Base-by-base conservation (phyloP, 2,113 vertebrate genomes). In the Acrocephalus kingi region DNA sequence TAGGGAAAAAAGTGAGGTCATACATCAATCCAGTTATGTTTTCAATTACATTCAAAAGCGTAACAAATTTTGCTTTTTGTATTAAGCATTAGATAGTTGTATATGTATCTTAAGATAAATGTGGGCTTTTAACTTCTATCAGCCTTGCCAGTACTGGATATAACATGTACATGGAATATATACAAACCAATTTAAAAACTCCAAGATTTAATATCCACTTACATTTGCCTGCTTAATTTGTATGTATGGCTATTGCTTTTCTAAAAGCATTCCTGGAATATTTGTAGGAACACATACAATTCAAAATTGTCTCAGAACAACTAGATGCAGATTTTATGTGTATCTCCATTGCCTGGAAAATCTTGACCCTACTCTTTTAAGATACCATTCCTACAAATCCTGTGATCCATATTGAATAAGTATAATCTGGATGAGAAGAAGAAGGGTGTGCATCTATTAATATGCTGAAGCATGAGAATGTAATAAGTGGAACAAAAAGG, bases 181-280 rank as follows among this genome's bases (percentile, higher is more conserved):
- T 30, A 66, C 18, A 66, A 78, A 88, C 62, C n/a, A 62, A 64
- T 85, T 85, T 15, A 10, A 77, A 90, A 83, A 2, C n/a, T 27
- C 51, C 45, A 75, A 68, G 86, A 92, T 88, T 94, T 84, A 94
- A 54, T 67, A 74, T 59, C 76, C 76, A 84, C 67, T 96, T 93
- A 77, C 17, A 48, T 35, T 88, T 80, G 51, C 30, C 22, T 69
- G 27, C 72, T 58, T 92, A 55, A 93, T 93, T 77, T 80, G 51
- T 90, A 84, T 43, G 27, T 67, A 89, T 45, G 64, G 8, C 48
- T 95, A 48, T 92, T 86, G 72, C 72, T 90, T 92, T 90, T 80
- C 89, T 94, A 89, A 96, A 88, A 95, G 94, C 61, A 63, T 84
- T 89, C 27, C 13, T 46, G 63, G 58, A 63, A 15, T 43, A 62